Percentiles rank a stretch among this genome's conserved stretches.
Evolutionary conservation across 2,113 vertebrate genomes (phyloP).

Genomic region (Lota lota): DNA sequence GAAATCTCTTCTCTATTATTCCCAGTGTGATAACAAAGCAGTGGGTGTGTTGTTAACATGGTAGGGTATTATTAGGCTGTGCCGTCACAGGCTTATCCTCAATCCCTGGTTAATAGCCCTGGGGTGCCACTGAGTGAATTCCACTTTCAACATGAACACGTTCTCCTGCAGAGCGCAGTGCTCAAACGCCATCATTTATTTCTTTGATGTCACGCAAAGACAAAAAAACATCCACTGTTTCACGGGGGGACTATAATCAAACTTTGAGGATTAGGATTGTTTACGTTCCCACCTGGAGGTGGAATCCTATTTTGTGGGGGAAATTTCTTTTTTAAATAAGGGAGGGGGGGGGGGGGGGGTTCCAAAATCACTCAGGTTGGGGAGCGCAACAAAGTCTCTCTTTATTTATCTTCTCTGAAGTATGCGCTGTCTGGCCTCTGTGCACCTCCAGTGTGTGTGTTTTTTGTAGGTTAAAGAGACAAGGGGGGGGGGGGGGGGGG

Average conservation of each 20-base stretch:
- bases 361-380: no score
- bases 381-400: no score
- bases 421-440: no score
- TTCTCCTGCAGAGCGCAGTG: background rate
- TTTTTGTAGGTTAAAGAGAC: no score
- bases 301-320: no score
- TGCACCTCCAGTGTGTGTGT: no score
- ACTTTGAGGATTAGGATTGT: background rate
- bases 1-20: background rate
- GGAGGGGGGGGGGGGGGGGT: no score
- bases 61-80: background rate
- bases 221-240: background rate
- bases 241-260: background rate
- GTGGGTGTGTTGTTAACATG: background rate
- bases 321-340: no score
- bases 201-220: slow-evolving; percentile 1
- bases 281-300: no score
- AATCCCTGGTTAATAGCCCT: background rate
- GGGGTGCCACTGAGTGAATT: background rate
- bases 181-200: background rate
- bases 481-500: no score
- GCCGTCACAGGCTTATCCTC: background rate
- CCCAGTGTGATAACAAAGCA: background rate
- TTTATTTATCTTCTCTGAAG: no score
- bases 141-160: background rate